phyloP scores from a whole-genome alignment of 2,797 vertebrate genomes.

The Oreochromis mossambicus region DNA sequence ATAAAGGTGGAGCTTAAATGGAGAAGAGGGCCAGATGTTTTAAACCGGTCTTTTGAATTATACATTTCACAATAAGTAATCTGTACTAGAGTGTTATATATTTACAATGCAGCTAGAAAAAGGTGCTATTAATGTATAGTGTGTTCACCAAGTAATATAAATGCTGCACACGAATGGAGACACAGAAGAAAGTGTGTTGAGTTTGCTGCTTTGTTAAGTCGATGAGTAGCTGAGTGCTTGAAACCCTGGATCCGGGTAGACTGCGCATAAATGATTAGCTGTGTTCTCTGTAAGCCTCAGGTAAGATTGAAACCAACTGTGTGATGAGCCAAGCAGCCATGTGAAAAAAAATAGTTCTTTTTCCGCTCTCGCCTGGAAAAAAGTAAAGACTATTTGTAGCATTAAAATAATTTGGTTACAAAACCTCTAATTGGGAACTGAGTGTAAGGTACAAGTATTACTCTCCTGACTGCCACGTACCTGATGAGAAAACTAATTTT shows the following conservation, averaged over 20 bases:
- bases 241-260: not conserved
- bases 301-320: not conserved
- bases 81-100: not conserved
- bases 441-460: not conserved
- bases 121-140: not conserved
- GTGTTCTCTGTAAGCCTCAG: not conserved
- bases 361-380: accelerated
- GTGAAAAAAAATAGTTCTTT: not conserved
- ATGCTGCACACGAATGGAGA: not conserved
- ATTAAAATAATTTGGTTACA: not conserved
- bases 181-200: not conserved
- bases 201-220: not conserved
- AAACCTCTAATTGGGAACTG: not conserved
- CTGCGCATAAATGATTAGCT: not conserved
- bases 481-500: constrained; percentile 1
- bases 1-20: not conserved
- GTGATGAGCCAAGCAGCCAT: not conserved
- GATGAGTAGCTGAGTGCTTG: not conserved
- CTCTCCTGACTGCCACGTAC: not conserved
- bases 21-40: not conserved
- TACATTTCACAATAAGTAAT: not conserved
- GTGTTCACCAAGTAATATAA: not conserved
- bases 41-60: not conserved
- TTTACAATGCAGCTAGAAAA: not conserved
- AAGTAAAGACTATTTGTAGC: not conserved